These are phyloP conservation scores for Amblyopsis hoosieri DNA, from an alignment of 2,797 vertebrate species.

Conservation along the genomic window DNA sequence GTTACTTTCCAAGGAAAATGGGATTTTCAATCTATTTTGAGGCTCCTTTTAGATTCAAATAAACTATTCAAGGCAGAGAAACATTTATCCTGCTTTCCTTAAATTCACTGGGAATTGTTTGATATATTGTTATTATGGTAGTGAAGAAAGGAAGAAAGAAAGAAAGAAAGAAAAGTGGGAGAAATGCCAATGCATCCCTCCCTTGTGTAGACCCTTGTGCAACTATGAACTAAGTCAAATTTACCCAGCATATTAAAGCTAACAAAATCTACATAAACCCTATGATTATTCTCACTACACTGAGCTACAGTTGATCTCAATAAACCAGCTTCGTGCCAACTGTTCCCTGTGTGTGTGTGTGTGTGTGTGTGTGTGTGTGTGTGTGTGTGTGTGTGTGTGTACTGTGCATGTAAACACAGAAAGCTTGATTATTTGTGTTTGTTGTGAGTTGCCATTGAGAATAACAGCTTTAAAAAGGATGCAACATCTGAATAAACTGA, in stretches of 20 bases:
- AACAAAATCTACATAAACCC: slow-evolving; percentile 54
- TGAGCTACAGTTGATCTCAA: slow-evolving; percentile 28
- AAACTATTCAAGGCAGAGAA: slow-evolving; percentile 61
- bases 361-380: background rate
- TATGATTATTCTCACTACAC: slow-evolving; percentile 53
- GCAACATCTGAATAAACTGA: slow-evolving; percentile 33
- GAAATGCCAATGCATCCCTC: background rate
- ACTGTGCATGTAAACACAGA: slow-evolving; percentile 10
- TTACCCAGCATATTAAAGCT: slow-evolving; percentile 42
- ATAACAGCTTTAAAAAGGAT: slow-evolving; percentile 21
- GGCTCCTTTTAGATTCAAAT: slow-evolving; percentile 74
- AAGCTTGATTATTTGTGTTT: slow-evolving; percentile 48
- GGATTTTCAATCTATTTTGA: slow-evolving; percentile 70
- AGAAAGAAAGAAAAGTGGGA: background rate
- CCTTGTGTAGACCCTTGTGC: slow-evolving; percentile 4
- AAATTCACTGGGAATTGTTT: slow-evolving; percentile 73
- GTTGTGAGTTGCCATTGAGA: slow-evolving; percentile 33
- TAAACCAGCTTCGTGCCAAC: slow-evolving; percentile 49
- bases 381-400: background rate
- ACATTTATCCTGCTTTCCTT: slow-evolving; percentile 46
- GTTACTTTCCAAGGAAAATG: slow-evolving; percentile 73
- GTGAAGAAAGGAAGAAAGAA: slow-evolving; percentile 29
- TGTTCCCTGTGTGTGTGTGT: slow-evolving; percentile 20
- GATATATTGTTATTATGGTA: slow-evolving; percentile 72
- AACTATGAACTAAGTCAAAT: slow-evolving; percentile 35